A percentile compares a stretch with the other conserved stretches of the same genome.
These are phyloP conservation scores for Chionoecetes opilio DNA, from an alignment of 1,140 invertebrate genomes.

Conservation along the genomic window DNA sequence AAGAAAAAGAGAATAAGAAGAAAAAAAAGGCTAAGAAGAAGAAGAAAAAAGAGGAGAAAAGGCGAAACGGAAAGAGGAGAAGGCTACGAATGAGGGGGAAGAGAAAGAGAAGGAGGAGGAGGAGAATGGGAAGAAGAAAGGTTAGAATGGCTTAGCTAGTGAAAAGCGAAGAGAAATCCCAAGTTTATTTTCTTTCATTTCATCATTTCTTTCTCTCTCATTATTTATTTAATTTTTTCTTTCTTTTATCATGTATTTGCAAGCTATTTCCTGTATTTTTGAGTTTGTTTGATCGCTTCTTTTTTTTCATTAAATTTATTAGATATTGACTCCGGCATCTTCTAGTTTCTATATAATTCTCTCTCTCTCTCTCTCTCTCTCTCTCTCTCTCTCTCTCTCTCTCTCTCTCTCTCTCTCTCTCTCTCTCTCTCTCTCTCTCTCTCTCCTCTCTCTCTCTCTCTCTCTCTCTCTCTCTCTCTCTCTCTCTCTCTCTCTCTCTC, in stretches of 20 bases:
- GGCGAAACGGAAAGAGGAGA: background rate
- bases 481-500: too few species aligned
- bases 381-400: too few species aligned
- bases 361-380: too few species aligned
- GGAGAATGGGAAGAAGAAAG: conserved; percentile 35
- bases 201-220: background rate
- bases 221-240: background rate
- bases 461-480: too few species aligned
- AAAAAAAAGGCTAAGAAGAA: conserved; percentile 36
- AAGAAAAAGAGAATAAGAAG: background rate
- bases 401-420: too few species aligned
- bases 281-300: background rate
- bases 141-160: background rate
- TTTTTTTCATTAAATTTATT: background rate
- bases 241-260: background rate
- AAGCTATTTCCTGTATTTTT: background rate
- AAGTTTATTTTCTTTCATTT: background rate
- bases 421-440: too few species aligned
- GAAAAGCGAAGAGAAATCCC: background rate
- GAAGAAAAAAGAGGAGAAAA: conserved; percentile 19
- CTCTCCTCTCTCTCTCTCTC: too few species aligned
- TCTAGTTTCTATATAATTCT: too few species aligned
- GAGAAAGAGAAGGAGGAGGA: background rate
- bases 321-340: background rate
- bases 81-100: background rate